These are phyloP conservation scores for Ochotona princeps DNA, from an alignment of 2,113 vertebrate genomes.

Conservation along the genomic window DNA sequence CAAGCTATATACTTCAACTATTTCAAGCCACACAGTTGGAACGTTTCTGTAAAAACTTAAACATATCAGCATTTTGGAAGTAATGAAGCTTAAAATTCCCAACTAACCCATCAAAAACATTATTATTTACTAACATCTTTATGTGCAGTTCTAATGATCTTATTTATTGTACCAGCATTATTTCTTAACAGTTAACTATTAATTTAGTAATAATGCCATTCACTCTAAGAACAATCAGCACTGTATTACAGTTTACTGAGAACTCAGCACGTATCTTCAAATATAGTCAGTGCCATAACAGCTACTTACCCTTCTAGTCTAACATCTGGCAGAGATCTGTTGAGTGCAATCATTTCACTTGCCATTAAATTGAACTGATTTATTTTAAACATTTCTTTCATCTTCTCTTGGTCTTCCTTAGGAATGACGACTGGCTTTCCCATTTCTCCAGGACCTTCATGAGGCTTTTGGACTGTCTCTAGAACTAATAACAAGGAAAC, in stretches of 20 bases:
- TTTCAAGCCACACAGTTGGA: slow-evolving; percentile 25
- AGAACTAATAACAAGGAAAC: slow-evolving; percentile 82
- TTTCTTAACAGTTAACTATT: background rate
- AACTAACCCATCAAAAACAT: slow-evolving; percentile 49
- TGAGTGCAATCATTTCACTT: slow-evolving; percentile 98
- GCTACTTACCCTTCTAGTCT: slow-evolving; percentile 96
- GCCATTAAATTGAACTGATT: slow-evolving; percentile 99
- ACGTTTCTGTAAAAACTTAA: slow-evolving; percentile 26
- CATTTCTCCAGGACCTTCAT: slow-evolving; percentile 98
- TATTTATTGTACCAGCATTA: slow-evolving; percentile 8
- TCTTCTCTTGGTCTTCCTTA: slow-evolving; percentile 98
- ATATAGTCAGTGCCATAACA: slow-evolving; percentile 30
- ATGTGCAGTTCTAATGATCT: slow-evolving; percentile 15
- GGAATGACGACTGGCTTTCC: slow-evolving; percentile 98
- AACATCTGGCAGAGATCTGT: slow-evolving; percentile 97
- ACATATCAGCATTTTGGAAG: slow-evolving; percentile 33
- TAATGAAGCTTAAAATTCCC: slow-evolving; percentile 43
- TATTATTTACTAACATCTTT: slow-evolving; percentile 26
- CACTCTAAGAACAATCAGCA: slow-evolving; percentile 20
- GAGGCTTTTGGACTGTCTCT: slow-evolving; percentile 92
- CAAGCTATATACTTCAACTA: background rate
- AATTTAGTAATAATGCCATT: background rate
- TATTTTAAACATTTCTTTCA: slow-evolving; percentile 99
- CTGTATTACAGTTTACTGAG: slow-evolving; percentile 2
- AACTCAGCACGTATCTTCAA: slow-evolving; percentile 28